These are phyloP conservation scores for Notocelia uddmanniana DNA, from an alignment of 2,888 invertebrate genomes.

Conservation along the genomic window DNA sequence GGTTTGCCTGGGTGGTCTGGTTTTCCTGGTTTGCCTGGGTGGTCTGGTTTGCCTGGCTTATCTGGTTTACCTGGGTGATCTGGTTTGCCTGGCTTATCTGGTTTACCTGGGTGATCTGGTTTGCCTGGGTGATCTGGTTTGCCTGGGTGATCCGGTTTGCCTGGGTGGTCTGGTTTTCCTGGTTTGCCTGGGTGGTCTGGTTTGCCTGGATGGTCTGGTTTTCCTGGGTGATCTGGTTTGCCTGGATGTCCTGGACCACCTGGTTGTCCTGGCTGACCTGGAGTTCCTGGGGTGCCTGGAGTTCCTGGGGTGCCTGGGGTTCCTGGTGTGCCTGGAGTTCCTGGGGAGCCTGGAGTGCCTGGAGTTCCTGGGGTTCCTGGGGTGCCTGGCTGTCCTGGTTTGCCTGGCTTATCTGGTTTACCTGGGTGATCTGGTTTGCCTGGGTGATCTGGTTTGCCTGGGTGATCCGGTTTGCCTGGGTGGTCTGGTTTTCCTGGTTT, in stretches of 20 bases:
- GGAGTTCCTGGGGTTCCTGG: neutral
- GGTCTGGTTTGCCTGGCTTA: neutral
- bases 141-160: neutral
- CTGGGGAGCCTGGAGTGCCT: neutral
- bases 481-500: neutral
- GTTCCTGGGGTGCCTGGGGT: neutral
- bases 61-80: neutral
- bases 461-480: neutral
- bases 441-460: neutral
- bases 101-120: neutral
- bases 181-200: neutral
- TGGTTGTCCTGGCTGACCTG: neutral
- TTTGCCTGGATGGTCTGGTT: neutral
- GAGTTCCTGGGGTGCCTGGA: neutral
- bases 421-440: neutral
- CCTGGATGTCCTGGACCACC: no score
- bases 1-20: neutral
- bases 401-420: no score
- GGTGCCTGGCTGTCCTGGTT: no score
- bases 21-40: no score
- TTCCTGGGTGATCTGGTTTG: neutral
- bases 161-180: constrained; percentile 3
- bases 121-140: neutral
- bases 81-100: neutral
- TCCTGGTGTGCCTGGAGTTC: neutral